A percentile compares a stretch with the other conserved stretches of the same genome.
phyloP scores from a whole-genome alignment of 1,140 invertebrate genomes.

The Manduca sexta region DNA sequence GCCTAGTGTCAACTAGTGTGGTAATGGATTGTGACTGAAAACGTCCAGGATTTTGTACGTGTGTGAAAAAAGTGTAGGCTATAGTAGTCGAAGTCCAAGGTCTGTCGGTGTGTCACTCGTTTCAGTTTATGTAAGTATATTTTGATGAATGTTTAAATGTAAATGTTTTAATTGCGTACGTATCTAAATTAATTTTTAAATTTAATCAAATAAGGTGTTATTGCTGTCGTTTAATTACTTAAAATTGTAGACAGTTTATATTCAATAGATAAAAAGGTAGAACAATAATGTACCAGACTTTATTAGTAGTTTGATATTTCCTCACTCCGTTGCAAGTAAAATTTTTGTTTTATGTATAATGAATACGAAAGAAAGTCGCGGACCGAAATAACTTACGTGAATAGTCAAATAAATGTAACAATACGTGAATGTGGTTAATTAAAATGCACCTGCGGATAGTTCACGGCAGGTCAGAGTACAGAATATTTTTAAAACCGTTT shows the following conservation, averaged over 20 bases:
- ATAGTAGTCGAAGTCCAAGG: conserved; percentile 44
- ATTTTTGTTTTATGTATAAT: too few relatives aligned
- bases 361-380: too few relatives aligned
- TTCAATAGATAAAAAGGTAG: not conserved
- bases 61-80: conserved; percentile 23
- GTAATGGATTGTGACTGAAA: conserved; percentile 28
- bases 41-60: conserved; percentile 15
- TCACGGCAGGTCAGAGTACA: too few relatives aligned
- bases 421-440: too few relatives aligned
- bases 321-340: too few relatives aligned
- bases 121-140: conserved; percentile 25
- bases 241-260: not conserved
- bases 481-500: too few relatives aligned
- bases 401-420: too few relatives aligned
- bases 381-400: too few relatives aligned
- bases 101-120: conserved; percentile 28
- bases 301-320: too few relatives aligned
- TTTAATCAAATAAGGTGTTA: not conserved
- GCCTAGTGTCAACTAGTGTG: conserved; percentile 23
- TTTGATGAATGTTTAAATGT: conserved; percentile 3
- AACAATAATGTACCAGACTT: not conserved
- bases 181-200: too few relatives aligned
- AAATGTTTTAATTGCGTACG: not conserved
- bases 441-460: too few relatives aligned
- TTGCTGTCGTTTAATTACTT: too few relatives aligned